phyloP scores from a whole-genome alignment of 2,113 vertebrate species.

The Mus pahari region DNA sequence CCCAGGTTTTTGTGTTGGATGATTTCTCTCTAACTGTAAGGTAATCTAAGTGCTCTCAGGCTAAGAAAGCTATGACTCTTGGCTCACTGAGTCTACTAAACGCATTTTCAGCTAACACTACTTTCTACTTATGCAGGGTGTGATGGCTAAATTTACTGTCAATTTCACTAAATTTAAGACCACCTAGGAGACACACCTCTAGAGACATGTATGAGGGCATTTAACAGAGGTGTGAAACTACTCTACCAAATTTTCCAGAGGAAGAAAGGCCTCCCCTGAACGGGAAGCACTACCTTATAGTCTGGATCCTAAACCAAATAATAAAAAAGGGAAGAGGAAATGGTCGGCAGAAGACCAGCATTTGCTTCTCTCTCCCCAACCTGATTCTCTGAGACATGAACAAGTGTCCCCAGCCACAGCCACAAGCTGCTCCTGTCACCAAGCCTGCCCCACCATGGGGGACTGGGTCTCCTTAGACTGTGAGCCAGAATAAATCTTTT shows the following conservation, averaged over 20 bases:
- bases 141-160: background rate
- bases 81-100: background rate
- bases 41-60: background rate
- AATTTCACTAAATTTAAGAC: background rate
- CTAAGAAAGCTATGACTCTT: background rate
- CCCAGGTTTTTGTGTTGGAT: background rate
- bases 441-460: background rate
- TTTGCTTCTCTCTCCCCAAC: background rate
- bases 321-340: background rate
- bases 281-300: too few species aligned
- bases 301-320: background rate
- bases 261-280: background rate
- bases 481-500: background rate
- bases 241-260: background rate
- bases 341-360: background rate
- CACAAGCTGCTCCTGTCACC: background rate
- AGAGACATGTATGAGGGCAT: too few species aligned
- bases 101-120: background rate
- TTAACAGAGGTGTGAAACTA: background rate
- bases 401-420: background rate
- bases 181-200: background rate
- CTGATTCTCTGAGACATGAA: background rate
- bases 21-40: background rate
- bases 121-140: background rate
- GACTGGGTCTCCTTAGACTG: background rate